Conservation (phyloP, 2,797 vertebrate genomes). For the Phoeniculus purpureus region DNA sequence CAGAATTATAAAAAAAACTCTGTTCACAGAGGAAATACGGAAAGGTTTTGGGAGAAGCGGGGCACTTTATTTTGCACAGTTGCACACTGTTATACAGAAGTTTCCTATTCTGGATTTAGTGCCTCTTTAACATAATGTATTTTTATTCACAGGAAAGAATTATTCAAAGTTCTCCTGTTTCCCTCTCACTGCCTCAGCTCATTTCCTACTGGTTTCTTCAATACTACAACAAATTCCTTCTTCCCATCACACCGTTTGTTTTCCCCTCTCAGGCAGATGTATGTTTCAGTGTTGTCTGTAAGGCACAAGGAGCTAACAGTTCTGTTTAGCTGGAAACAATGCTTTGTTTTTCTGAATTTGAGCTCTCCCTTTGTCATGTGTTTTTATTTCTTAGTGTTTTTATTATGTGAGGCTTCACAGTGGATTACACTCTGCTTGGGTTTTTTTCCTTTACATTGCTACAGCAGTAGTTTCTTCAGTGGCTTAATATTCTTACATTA, state of each 20-base stretch:
- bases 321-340: not conserved
- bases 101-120: not conserved
- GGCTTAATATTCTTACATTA: not conserved
- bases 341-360: not conserved
- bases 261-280: not conserved
- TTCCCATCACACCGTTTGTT: too few species aligned
- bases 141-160: not conserved
- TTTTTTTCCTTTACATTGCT: not conserved
- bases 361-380: not conserved
- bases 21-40: not conserved
- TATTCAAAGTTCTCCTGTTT: not conserved
- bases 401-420: not conserved
- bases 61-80: not conserved
- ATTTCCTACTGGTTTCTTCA: not conserved
- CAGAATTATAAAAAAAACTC: not conserved
- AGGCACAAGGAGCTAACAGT: not conserved
- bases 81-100: not conserved
- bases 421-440: not conserved
- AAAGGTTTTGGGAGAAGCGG: not conserved
- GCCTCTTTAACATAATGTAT: not conserved
- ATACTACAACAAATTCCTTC: not conserved
- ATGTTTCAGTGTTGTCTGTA: not conserved
- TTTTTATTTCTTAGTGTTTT: not conserved
- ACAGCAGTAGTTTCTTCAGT: not conserved
- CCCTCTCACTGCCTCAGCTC: not conserved